Base-by-base conservation (phyloP, 2,888 invertebrate genomes). In the Parasteatoda lunata region DNA sequence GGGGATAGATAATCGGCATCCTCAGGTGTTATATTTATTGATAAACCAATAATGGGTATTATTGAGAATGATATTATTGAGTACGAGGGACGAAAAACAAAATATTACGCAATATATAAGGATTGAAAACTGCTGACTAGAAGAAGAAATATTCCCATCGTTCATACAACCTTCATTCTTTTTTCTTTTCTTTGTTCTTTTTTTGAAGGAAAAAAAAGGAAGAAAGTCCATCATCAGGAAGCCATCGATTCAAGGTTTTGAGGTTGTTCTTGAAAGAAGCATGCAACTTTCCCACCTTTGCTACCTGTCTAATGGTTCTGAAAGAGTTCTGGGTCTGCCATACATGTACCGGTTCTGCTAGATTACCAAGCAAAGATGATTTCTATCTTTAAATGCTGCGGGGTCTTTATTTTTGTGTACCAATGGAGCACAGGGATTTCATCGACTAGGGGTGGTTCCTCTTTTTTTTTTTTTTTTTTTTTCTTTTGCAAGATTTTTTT, bases 271-370 rank as follows among this genome's bases (percentile, higher is more conserved):
- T n/a, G 64, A 65, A 78, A 78, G 78, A 84, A 70, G 77, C 69
- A 64, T 59, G 68, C 64, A 84, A 78, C 68, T 84, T 84, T 84
- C 84, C 73, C 84, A 84, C 84, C 84, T 78, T 69, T 64, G 78
- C 69, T 65, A 83, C 48, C 48, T 73, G 71, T 2, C 69, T 84
- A 84, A 84, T 84, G 84, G 77, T 73, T 73, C 54, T 75, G 69
- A 45, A 79, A 71, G 54, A 52, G 78, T 15, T 70, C 30, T 70
- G 59, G 49, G 52, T 48, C 69, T 30, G 30, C 49, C 65, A 47
- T 52, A 48, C 30, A 49, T 45, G 70, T 76, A 77, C 77, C 76
- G 84, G 84, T 78, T 84, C 78, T 48, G 77, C 65, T 66, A 77
- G 77, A 75, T 78, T 68, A 73, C 72, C 72, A 47, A 65, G 45